Conservation (phyloP, 2,888 invertebrate genomes). For the Zaprionus obscuricornis region DNA sequence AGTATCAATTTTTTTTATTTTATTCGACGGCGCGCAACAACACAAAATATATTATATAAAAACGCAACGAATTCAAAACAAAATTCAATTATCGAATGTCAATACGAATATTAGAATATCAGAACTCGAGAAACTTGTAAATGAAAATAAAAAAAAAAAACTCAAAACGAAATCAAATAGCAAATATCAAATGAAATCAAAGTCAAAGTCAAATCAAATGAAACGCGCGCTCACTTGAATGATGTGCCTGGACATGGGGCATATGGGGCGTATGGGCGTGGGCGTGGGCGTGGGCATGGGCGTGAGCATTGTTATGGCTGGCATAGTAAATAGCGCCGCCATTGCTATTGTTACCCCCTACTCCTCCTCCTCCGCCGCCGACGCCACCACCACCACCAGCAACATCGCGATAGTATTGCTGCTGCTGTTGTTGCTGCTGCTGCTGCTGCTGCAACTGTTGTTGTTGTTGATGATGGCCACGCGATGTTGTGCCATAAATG, state of each 20-base stretch:
- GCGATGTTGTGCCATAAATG: slow-evolving; percentile 73
- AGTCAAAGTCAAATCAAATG: slow-evolving; percentile 41
- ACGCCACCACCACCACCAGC: too few relatives aligned
- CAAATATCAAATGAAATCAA: slow-evolving; percentile 40
- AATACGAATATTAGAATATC: slow-evolving; percentile 14
- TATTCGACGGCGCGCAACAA: slow-evolving; percentile 21
- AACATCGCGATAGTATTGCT: slow-evolving; percentile 61
- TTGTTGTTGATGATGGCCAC: slow-evolving; percentile 52
- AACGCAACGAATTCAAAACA: slow-evolving; percentile 18
- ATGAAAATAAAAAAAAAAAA: slow-evolving; percentile 26
- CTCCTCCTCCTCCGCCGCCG: too few relatives aligned
- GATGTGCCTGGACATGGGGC: slow-evolving; percentile 64
- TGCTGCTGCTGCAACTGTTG: slow-evolving; percentile 47
- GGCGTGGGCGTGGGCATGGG: slow-evolving; percentile 39
- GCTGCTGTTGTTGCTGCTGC: slow-evolving; percentile 38
- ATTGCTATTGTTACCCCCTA: slow-evolving; percentile 56
- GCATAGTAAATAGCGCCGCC: slow-evolving; percentile 67
- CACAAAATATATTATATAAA: slow-evolving; percentile 17
- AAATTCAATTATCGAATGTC: slow-evolving; percentile 19
- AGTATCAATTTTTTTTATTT: slow-evolving; percentile 7
- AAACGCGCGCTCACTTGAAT: slow-evolving; percentile 81
- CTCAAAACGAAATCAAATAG: slow-evolving; percentile 29
- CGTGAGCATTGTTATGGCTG: slow-evolving; percentile 57
- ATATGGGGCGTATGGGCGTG: slow-evolving; percentile 36
- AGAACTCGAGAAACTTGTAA: slow-evolving; percentile 29